Conservation (phyloP, 2,888 invertebrate genomes). For the Standfussiana lucernea region DNA sequence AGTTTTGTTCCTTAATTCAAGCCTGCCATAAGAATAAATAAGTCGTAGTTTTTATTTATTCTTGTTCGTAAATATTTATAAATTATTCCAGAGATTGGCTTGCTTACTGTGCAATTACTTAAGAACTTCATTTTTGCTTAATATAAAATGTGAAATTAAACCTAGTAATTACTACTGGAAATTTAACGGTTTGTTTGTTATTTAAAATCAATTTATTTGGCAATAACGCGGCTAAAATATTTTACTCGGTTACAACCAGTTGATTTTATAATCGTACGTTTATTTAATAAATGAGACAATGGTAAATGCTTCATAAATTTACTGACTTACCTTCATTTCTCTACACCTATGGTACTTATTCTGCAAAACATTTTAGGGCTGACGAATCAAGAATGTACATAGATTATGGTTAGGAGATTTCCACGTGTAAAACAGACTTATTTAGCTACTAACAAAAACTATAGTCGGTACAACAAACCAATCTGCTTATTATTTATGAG, state of each 20-base stretch:
- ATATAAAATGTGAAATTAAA: neutral
- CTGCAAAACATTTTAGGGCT: neutral
- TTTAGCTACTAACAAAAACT: too few relatives aligned
- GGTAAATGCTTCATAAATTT: constrained; percentile 6
- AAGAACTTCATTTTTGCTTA: neutral
- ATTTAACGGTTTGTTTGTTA: constrained; percentile 8
- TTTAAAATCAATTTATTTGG: neutral
- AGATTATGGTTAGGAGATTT: neutral
- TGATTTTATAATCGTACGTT: constrained; percentile 5
- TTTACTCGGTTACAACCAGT: constrained; percentile 2
- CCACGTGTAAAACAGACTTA: neutral
- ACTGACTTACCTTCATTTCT: neutral
- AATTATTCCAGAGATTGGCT: neutral
- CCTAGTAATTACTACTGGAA: neutral
- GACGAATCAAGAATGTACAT: neutral
- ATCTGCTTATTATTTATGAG: neutral
- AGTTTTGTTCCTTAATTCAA: neutral
- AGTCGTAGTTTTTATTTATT: neutral
- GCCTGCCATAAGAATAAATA: neutral
- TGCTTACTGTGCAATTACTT: neutral
- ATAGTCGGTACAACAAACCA: neutral
- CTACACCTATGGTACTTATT: neutral
- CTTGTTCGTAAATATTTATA: neutral
- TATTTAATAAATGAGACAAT: constrained; percentile 19
- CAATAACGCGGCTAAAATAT: neutral